Conservation (phyloP, 2,888 invertebrate species). For the Troides aeacus region DNA sequence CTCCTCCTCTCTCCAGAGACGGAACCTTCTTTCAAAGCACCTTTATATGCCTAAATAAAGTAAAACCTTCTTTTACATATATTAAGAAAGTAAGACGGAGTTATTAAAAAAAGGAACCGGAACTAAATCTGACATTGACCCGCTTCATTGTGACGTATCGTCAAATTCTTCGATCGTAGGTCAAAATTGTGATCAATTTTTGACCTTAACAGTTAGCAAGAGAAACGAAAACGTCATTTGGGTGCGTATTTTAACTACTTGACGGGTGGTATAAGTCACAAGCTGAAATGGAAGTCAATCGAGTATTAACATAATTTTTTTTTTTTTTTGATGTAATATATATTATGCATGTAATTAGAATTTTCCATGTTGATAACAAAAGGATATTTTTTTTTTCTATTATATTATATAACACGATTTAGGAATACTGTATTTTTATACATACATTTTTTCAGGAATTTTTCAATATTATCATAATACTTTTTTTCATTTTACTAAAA, state of each 20-base stretch:
- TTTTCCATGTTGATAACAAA: too few relatives aligned
- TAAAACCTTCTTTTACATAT: too few relatives aligned
- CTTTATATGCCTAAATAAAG: too few relatives aligned
- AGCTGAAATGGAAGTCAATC: constrained; percentile 25
- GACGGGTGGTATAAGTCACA: constrained; percentile 42
- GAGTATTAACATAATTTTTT: neutral
- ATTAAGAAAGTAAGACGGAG: neutral
- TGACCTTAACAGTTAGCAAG: constrained; percentile 37
- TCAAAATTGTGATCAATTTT: constrained; percentile 48
- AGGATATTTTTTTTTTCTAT: too few relatives aligned
- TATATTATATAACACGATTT: too few relatives aligned
- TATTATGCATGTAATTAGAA: too few relatives aligned
- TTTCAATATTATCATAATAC: too few relatives aligned
- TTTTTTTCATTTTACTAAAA: too few relatives aligned
- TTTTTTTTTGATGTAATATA: neutral
- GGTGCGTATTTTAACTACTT: constrained; percentile 62
- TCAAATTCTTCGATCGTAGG: constrained; percentile 47
- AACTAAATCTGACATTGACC: constrained; percentile 25
- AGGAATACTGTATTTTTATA: too few relatives aligned
- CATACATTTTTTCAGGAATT: too few relatives aligned
- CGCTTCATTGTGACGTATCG: constrained; percentile 36
- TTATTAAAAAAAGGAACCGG: constrained; percentile 9
- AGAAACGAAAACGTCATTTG: constrained; percentile 65
- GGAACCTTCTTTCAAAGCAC: too few relatives aligned
- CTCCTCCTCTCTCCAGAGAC: too few relatives aligned